phyloP scores from a whole-genome alignment of 2,888 invertebrate species.

The Pristionchus exspectatus region DNA sequence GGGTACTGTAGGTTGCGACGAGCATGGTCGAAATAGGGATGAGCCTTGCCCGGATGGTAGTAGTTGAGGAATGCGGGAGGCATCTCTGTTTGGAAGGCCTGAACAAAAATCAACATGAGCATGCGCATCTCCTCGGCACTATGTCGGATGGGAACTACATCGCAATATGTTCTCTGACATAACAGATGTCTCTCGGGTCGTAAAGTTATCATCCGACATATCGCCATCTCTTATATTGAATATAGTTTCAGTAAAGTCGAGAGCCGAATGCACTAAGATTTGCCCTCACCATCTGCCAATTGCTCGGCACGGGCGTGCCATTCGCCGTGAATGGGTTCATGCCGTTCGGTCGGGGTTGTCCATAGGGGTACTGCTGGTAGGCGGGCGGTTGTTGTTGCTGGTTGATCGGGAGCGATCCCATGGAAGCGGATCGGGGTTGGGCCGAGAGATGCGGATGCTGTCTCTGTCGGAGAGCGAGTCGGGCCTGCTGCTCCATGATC shows the following conservation, averaged over 20 bases:
- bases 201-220: background rate
- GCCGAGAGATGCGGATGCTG: conserved; percentile 35
- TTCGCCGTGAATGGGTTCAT: conserved; percentile 43
- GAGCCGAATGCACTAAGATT: background rate
- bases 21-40: conserved; percentile 51
- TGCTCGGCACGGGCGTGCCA: conserved; percentile 17
- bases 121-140: background rate
- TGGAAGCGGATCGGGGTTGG: conserved; percentile 36
- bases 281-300: background rate
- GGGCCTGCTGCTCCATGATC: conserved; percentile 21
- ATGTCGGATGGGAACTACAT: background rate
- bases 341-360: conserved; percentile 1
- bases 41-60: conserved; percentile 12
- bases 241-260: background rate
- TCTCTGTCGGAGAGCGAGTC: background rate
- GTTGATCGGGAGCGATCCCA: conserved; percentile 29
- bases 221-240: background rate
- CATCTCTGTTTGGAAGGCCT: conserved; percentile 48
- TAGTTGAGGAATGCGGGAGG: conserved; percentile 46
- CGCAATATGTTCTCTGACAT: no score
- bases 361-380: background rate
- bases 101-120: background rate
- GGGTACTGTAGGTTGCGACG: conserved; percentile 36
- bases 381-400: background rate
- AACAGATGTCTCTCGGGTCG: no score